Conservation (phyloP, 2,888 invertebrate species). For the Emmelina monodactyla region DNA sequence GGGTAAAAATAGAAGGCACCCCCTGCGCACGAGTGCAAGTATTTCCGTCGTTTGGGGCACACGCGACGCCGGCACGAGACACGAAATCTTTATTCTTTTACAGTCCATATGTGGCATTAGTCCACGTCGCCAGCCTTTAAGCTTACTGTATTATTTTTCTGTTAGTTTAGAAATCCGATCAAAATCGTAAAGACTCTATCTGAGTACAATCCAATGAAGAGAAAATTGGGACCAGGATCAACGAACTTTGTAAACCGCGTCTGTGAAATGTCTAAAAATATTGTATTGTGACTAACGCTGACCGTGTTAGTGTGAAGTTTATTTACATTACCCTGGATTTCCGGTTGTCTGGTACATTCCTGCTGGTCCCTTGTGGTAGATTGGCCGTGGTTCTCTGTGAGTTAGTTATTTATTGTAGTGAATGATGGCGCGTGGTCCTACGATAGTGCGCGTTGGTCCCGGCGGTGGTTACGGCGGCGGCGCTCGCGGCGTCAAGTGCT, state of each 20-base stretch:
- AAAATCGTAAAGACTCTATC: too few species aligned
- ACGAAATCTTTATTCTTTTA: too few species aligned
- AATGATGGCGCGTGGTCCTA: constrained; percentile 52
- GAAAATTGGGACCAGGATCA: too few species aligned
- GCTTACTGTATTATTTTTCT: too few species aligned
- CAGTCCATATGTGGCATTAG: too few species aligned
- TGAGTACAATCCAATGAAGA: too few species aligned
- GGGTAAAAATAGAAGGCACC: not conserved
- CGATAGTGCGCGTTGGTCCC: constrained; percentile 51
- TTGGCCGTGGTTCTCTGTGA: not conserved
- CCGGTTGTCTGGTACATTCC: constrained; percentile 28
- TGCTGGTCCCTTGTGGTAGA: not conserved
- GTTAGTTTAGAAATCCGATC: too few species aligned
- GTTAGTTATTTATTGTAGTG: constrained; percentile 6
- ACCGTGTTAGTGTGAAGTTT: constrained; percentile 36
- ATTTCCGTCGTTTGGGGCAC: not conserved
- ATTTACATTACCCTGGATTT: constrained; percentile 41
- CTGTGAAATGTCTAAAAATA: constrained; percentile 51
- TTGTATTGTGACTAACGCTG: constrained; percentile 49
- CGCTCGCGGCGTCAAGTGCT: constrained; percentile 70
- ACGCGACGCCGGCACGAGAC: constrained; percentile 1
- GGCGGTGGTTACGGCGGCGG: constrained; percentile 31
- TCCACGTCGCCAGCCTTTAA: too few species aligned
- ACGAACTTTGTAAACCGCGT: constrained; percentile 15
- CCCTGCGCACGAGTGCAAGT: not conserved